Percentiles rank a stretch among this genome's conserved stretches.
phyloP scores from a whole-genome alignment of 2,113 vertebrate genomes.

The Leucosticte australis region DNA sequence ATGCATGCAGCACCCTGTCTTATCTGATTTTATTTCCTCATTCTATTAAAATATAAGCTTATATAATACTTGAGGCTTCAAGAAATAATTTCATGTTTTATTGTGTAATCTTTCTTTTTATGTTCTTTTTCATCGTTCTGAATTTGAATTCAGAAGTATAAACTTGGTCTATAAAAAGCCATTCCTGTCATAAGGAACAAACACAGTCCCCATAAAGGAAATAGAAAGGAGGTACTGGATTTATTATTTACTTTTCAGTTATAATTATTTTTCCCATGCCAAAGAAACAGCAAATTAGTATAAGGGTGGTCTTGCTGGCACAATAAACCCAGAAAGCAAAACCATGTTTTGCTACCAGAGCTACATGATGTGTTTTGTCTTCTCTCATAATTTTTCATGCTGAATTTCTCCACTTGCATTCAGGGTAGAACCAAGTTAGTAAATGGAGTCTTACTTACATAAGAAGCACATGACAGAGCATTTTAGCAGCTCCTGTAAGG shows the following conservation, averaged over 20 bases:
- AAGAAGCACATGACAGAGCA: conserved; percentile 7
- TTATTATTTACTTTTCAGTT: conserved; percentile 2
- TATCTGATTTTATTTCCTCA: background rate
- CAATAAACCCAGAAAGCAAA: background rate
- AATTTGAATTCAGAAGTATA: background rate
- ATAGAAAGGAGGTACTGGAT: background rate
- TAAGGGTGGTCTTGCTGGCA: background rate
- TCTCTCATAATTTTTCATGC: background rate
- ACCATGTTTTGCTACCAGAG: background rate
- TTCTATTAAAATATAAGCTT: background rate
- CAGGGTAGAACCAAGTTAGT: background rate
- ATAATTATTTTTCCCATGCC: background rate
- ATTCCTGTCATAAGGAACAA: background rate
- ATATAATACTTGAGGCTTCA: background rate
- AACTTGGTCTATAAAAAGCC: background rate
- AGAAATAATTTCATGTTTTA: background rate
- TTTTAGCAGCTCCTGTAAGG: background rate
- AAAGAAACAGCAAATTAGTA: background rate
- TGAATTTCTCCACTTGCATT: background rate
- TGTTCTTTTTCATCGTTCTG: background rate
- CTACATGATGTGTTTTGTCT: background rate
- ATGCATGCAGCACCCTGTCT: background rate
- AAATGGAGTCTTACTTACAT: background rate
- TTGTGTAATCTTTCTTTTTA: background rate
- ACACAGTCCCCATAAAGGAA: background rate